A percentile compares a stretch with the other conserved stretches of the same genome.
Evolutionary conservation across 2,797 vertebrate genomes (phyloP).

Genomic region (Rhynchotus rufescens): DNA sequence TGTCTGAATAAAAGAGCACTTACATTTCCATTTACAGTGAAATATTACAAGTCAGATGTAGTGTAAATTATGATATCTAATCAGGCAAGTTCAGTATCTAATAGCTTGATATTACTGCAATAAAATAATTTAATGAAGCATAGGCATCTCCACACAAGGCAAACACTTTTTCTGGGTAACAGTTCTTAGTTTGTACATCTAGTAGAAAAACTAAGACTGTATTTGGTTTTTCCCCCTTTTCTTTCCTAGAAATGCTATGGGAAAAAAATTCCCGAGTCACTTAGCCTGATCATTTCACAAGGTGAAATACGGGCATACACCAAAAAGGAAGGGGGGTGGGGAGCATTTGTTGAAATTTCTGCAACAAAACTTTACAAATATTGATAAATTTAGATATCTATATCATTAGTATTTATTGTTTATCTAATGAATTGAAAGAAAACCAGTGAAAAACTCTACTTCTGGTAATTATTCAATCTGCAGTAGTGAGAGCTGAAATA

Average conservation of each 20-base stretch:
- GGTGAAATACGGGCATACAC: neutral
- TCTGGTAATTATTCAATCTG: neutral
- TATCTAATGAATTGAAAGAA: neutral
- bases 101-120: neutral
- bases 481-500: neutral
- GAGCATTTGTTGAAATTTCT: neutral
- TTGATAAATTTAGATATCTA: neutral
- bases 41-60: neutral
- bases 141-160: neutral
- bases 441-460: neutral
- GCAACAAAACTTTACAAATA: neutral
- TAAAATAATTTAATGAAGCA: neutral
- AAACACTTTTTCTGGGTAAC: neutral
- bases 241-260: neutral
- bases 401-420: neutral
- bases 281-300: neutral
- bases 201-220: neutral
- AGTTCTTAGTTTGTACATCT: neutral
- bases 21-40: rapidly evolving
- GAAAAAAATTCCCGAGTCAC: neutral
- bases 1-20: neutral
- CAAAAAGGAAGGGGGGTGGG: neutral
- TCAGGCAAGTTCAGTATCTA: neutral
- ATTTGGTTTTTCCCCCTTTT: neutral
- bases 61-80: neutral